A percentile compares a stretch with the other conserved stretches of the same genome.
Evolutionary conservation across 2,888 invertebrate genomes (phyloP).

Genomic region (Amorpha juglandis): DNA sequence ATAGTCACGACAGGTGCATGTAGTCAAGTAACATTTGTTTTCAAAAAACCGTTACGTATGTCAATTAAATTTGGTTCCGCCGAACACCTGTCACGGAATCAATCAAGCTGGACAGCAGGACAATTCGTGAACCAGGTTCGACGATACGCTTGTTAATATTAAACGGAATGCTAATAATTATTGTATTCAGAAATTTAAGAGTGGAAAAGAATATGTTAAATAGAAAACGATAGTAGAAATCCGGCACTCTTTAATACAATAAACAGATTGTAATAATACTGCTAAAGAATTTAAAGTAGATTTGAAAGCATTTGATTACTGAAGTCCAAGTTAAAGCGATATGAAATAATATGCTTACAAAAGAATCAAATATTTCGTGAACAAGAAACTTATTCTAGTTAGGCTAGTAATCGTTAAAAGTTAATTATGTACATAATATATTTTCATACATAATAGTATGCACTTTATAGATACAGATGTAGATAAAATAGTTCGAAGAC

Average conservation of each 20-base stretch:
- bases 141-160: no score
- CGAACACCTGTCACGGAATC: slow-evolving; percentile 51
- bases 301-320: no score
- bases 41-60: slow-evolving; percentile 36
- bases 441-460: slow-evolving; percentile 4
- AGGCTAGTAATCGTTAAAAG: neutral
- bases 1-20: slow-evolving; percentile 1
- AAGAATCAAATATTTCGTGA: no score
- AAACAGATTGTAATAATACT: no score
- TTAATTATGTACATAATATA: neutral
- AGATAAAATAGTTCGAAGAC: slow-evolving; percentile 27
- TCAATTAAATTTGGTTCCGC: slow-evolving; percentile 45
- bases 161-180: no score
- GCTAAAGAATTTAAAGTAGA: no score
- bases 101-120: slow-evolving; percentile 32
- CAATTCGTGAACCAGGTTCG: neutral
- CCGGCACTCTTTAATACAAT: neutral
- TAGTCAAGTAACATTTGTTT: slow-evolving; percentile 24
- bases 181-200: neutral
- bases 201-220: neutral
- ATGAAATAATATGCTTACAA: no score
- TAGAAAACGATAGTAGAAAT: neutral
- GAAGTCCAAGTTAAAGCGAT: no score
- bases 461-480: slow-evolving; percentile 24
- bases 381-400: neutral